Evolutionary conservation across 2,888 invertebrate species (phyloP), one percentile per base, ranked within the genome.

Genomic region (Poecilus cupreus): DNA sequence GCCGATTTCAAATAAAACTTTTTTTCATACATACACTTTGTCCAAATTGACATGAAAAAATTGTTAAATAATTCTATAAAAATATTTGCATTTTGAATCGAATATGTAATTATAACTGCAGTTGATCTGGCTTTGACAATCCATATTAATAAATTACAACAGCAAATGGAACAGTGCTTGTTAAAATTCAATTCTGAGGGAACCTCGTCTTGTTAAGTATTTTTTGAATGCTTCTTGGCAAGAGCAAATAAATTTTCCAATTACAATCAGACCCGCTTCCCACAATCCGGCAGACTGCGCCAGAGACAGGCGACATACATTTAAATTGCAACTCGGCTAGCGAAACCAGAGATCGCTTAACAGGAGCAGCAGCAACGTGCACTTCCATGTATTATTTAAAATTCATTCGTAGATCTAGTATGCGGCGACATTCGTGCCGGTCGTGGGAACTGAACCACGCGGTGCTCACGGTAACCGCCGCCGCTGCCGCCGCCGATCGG

Each of bases 341-440:
- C 43, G 43, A 43, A 43, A 43, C 43, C 43, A 18, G 16, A 51
- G 51, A 51, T 51, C 51, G 51, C 51, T 51, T 43, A 43, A 43
- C 5, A 10, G 43, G 0, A 43, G 43, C 51, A 51, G 13, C 13
- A 68, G 72, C 46, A 72, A 72, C 43, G 72, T 72, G 46, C 72
- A 72, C n/a, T 46, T 24, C 72, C 72, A 75, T 75, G 75, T 75
- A 51, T 75, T 75, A 75, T 75, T 75, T 75, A 75, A 75, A 75
- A 75, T 75, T 75, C 49, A 75, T 75, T 75, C 51, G 26, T n/a
- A 16, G 75, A 49, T 51, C 51, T 75, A 75, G 75, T 75, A 49
- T 75, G 75, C 75, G 75, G 75, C 49, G 32, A 72, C 72, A 72
- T 72, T 75, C 49, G 26, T 49, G 18, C 51, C 1, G 75, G 13